Base-by-base conservation (phyloP, 1,140 invertebrate genomes). In the Cotesia vestalis region DNA sequence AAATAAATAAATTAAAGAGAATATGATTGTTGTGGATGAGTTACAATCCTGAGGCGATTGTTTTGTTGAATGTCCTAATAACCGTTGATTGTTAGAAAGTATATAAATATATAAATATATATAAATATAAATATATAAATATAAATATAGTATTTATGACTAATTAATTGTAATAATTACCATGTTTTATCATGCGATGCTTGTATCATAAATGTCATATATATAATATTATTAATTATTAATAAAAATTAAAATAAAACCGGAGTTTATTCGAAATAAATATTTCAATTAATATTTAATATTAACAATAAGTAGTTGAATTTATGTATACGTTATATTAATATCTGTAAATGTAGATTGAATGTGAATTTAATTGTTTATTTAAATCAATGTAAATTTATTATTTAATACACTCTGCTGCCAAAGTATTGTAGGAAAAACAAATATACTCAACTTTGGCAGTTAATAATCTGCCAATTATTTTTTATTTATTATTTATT, bases 181-280 rank as follows among this genome's bases (percentile, higher is more conserved):
- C 17, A 59, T 59, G 9, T 20, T 59, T 17, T 59, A 9, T 64
- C 62, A 62, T 52, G 38, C 27, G 46, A 69, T 69, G 57, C 38
- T 69, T 69, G 68, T 69, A 69, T 20, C 12, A 69, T 69, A 69
- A 46, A 35, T 67, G 66, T 55, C 66, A 20, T 36, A 61, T 69
- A 27, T 27, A 27, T 2, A 27, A 27, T 27, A 27, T 27, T 27
- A 27, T 27, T 27, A 27, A 27, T 27, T 27, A 27, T 27, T 27
- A 27, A 27, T 27, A 27, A 27, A 2, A 69, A 27, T 17, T n/a
- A 12, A 51, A 63, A 63, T 11, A 51, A 40, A 64, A 51, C 20
- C 9, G 6, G 46, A 40, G 20, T 17, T n/a, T 51, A 63, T 11
- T 11, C 27, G 36, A 11, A 20, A 40, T 46, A 14, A 40, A 40